phyloP scores from a whole-genome alignment of 2,888 invertebrate genomes.

The Steinernema hermaphroditum region DNA sequence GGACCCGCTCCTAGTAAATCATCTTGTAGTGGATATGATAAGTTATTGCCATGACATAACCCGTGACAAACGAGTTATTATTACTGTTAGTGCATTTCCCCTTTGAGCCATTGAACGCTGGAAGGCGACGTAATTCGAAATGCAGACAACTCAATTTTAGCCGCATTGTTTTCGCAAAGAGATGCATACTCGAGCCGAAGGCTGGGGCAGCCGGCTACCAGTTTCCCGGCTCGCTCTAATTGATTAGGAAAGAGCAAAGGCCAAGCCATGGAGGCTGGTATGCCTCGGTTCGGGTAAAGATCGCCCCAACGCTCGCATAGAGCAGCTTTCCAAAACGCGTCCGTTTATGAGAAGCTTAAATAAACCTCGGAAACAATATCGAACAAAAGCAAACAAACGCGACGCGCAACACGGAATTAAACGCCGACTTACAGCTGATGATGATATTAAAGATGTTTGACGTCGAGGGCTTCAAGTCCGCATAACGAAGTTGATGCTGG shows the following conservation, averaged over 20 bases:
- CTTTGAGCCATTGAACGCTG: not conserved
- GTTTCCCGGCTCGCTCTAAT: not conserved
- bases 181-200: not conserved
- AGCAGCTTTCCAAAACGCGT: not conserved
- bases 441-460: constrained; percentile 20
- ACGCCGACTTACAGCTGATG: constrained; percentile 24
- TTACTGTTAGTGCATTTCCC: constrained; percentile 9
- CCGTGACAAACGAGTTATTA: too few relatives aligned
- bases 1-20: too few relatives aligned
- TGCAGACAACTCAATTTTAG: constrained; percentile 21
- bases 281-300: not conserved
- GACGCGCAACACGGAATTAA: constrained; percentile 23
- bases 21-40: too few relatives aligned
- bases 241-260: constrained; percentile 28
- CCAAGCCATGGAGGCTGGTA: not conserved
- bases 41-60: too few relatives aligned
- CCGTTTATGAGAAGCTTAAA: not conserved
- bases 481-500: constrained; percentile 26
- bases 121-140: constrained; percentile 12
- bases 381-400: constrained; percentile 21
- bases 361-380: constrained; percentile 20
- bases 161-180: constrained; percentile 16
- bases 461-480: constrained; percentile 19
- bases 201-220: not conserved
- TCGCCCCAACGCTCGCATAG: not conserved